Evolutionary conservation across 2,888 invertebrate species (phyloP), one percentile per base, ranked within the genome.

Genomic region (Leptopilina drosophilae): DNA sequence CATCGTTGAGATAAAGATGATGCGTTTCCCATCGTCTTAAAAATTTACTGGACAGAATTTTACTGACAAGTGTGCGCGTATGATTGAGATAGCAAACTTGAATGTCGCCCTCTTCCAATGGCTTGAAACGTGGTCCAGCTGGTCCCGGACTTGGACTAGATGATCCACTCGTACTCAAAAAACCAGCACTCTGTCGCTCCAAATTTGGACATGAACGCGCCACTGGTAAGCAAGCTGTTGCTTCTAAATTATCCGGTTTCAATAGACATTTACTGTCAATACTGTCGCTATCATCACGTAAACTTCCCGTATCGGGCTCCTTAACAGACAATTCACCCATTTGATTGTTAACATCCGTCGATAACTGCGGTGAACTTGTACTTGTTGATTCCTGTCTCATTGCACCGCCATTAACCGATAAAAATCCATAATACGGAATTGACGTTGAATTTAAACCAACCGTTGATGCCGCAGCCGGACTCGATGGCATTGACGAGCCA

Each of bases 1-100:
- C 93, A 84, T 95, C 94, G 85, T 94, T 94, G 83, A 96, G 92
- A 86, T 94, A 94, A 11, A 96, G 93, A 86, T 94, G 94, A 90
- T 96, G 96, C 62, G 94, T 94, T 91, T 96, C 96, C 96, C 96
- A 96, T 82, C 96, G 93, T 76, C 96, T 92, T 62, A 96, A 93
- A 90, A 96, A 96, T 91, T 96, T 95, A 82, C 96, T 95, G 78
- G 95, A 95, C 86, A 96, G 93, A 85, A 96, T 95, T 92, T 96
- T 96, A 91, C 95, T 95, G 83, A 96, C 95, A 80, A 96, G 94
- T 56, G 96, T 96, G 84, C 95, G 93, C 5, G 95, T 95, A 90
- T 96, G 96, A 87, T 96, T 95, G 85, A 96, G 93, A 88, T 95
- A 94, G 93, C 96, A 96, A 81, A 96, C 94, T 88, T 95, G 94